Percentiles rank a stretch among this genome's conserved stretches.
These are phyloP conservation scores for Lateolabrax maculatus DNA, from an alignment of 2,797 vertebrate genomes.

Conservation along the genomic window DNA sequence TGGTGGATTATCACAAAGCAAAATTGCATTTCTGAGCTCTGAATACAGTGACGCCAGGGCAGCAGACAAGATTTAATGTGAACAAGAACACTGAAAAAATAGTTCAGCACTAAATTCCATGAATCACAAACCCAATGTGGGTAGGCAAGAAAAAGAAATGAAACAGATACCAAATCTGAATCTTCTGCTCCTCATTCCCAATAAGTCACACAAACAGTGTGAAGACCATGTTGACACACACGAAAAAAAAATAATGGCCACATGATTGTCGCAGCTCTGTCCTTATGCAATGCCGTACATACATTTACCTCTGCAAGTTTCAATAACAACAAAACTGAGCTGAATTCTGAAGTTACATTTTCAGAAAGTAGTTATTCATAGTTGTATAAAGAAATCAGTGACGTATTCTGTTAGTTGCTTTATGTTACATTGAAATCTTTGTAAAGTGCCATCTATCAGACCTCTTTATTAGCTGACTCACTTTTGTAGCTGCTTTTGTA, in stretches of 20 bases:
- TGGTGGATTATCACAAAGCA: conserved; percentile 7
- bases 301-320: too few relatives aligned
- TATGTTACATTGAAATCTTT: conserved; percentile 1
- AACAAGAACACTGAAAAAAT: not conserved
- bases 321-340: not conserved
- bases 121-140: not conserved
- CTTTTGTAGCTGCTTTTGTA: not conserved
- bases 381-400: not conserved
- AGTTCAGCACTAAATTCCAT: not conserved
- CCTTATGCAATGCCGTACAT: too few relatives aligned
- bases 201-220: not conserved
- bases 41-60: not conserved
- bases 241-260: not conserved
- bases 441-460: conserved; percentile 5
- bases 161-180: not conserved
- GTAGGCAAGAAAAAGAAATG: not conserved
- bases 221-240: not conserved
- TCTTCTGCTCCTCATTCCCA: not conserved
- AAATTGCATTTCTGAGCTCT: not conserved
- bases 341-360: not conserved
- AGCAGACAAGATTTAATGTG: not conserved
- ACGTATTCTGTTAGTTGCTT: not conserved
- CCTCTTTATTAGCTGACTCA: not conserved
- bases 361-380: not conserved
- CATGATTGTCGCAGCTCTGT: not conserved